Base-by-base conservation (phyloP, 2,113 vertebrate species). In the Stegostoma tigrinum region DNA sequence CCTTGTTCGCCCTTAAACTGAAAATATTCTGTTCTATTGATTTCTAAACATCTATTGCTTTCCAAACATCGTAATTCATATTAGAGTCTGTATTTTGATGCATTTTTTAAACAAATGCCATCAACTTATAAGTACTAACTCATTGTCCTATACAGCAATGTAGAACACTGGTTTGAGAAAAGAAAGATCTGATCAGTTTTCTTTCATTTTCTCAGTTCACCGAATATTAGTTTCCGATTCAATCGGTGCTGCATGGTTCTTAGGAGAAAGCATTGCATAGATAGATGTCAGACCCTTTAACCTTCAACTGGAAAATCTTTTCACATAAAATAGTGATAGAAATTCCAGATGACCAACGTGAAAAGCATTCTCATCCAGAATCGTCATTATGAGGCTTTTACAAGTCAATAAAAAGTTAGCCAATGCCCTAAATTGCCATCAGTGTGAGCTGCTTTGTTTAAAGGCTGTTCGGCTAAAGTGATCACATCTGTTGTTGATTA, bases 341-440 rank as follows among this genome's bases (percentile, higher is more conserved):
- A 95, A 95, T 95, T 95, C 94, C 94, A 95, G 94, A 95, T 95
- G 94, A 95, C 94, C 87, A 90, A 61, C 17, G 87, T 90, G 55
- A 90, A 52, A 52, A 61, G 87, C 87, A 90, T 61, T 90, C 87
- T 90, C 87, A 72, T 64, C 94, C 94, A 70, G 45, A 48, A 45
- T 52, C 67, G 67, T 95, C 94, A 72, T 95, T 95, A 95, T 94
- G 45, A 68, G 52, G 94, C 68, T 95, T 95, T 95, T 95, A 72
- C 67, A 95, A 95, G 94, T 95, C 94, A 95, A 95, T 95, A 95
- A 95, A 95, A 95, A 48, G 94, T 72, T 48, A 34, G 68, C 23
- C 67, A 52, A 95, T 95, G 67, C 34, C 67, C 67, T 72, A 95
- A 95, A 95, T 72, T 95, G 45, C 68, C 94, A 95, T 95, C 70